Conservation (phyloP, 2,113 vertebrate genomes). For the pig (Sus scrofa) region DNA sequence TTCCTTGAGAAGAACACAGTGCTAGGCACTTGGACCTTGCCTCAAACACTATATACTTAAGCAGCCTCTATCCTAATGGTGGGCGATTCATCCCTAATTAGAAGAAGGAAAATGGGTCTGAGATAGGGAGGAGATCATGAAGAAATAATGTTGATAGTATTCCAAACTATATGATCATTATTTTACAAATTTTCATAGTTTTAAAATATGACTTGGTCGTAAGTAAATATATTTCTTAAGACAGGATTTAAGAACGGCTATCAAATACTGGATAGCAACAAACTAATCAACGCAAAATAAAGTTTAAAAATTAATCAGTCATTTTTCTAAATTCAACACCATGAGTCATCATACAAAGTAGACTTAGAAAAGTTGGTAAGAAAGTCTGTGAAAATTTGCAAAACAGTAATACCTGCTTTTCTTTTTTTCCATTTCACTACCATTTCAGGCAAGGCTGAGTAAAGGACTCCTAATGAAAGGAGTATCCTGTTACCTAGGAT, state of each 20-base stretch:
- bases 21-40: not conserved
- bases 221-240: conserved; percentile 36
- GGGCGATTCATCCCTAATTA: not conserved
- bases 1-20: not conserved
- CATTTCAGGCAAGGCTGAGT: not conserved
- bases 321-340: conserved; percentile 42
- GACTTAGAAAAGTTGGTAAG: not conserved
- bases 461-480: not conserved
- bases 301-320: not conserved
- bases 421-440: conserved; percentile 15
- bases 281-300: conserved; percentile 50
- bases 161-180: not conserved
- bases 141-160: not conserved
- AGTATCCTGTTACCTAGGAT: conserved; percentile 11
- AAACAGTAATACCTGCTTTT: conserved; percentile 13
- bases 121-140: not conserved
- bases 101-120: not conserved
- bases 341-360: conserved; percentile 4
- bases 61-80: not conserved
- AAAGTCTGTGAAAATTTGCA: conserved; percentile 12
- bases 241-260: conserved; percentile 33
- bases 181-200: conserved; percentile 44
- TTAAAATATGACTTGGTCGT: conserved; percentile 29
- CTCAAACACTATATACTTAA: not conserved
- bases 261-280: conserved; percentile 29